Evolutionary conservation across 2,797 vertebrate genomes (phyloP).

Genomic region (Protosalanx chinensis): DNA sequence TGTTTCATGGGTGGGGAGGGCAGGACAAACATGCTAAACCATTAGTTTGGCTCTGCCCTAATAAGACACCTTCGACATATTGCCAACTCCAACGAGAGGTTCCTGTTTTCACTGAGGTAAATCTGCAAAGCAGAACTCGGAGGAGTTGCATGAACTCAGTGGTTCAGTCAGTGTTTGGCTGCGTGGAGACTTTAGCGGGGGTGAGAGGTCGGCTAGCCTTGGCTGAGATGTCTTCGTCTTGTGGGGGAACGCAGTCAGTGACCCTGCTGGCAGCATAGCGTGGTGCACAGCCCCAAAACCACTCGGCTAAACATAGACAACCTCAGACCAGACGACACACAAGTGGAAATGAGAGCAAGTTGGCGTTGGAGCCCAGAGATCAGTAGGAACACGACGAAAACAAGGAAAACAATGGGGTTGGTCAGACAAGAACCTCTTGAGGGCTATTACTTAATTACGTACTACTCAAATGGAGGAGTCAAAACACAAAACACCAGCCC

Average conservation of each 20-base stretch:
- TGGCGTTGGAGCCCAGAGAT: conserved; percentile 35
- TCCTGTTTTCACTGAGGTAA: neutral
- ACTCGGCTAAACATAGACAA: conserved; percentile 66
- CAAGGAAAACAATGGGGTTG: conserved; percentile 12
- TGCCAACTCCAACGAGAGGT: neutral
- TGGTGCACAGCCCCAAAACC: conserved; percentile 53
- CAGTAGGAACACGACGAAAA: conserved; percentile 49
- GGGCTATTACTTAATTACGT: conserved; percentile 38
- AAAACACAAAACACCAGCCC: conserved; percentile 40
- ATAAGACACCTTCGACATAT: neutral
- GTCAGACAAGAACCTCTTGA: conserved; percentile 24
- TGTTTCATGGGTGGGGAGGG: neutral
- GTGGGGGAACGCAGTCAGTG: conserved; percentile 32
- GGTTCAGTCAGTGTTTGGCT: neutral
- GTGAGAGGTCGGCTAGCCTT: conserved; percentile 6
- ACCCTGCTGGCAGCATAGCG: conserved; percentile 26
- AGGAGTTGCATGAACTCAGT: neutral
- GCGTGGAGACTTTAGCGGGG: neutral
- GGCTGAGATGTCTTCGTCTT: conserved; percentile 28
- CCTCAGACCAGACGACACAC: conserved; percentile 57
- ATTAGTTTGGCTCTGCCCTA: neutral
- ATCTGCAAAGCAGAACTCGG: neutral
- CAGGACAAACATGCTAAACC: neutral
- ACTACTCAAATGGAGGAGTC: conserved; percentile 25
- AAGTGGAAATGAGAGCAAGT: conserved; percentile 46